These are phyloP conservation scores for Alloscopus bannaensis DNA, from an alignment of 2,888 invertebrate species.

Conservation along the genomic window DNA sequence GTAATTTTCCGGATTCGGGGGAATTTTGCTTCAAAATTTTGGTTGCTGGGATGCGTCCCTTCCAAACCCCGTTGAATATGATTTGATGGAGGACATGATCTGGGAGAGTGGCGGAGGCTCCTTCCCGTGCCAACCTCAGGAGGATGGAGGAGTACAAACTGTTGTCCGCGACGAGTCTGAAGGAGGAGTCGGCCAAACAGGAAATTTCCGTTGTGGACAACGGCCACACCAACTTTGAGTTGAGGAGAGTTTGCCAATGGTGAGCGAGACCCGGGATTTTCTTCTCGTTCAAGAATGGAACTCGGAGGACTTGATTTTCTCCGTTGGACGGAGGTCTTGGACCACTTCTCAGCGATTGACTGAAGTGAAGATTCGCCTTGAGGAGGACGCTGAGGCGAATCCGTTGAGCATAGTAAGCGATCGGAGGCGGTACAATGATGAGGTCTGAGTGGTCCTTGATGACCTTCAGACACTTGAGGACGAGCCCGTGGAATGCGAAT, in stretches of 20 bases:
- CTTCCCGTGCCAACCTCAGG: neutral
- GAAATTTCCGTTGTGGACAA: slow-evolving; percentile 7
- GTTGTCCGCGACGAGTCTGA: too few relatives aligned
- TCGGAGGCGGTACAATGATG: neutral
- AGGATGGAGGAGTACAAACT: too few relatives aligned
- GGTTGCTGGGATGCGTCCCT: neutral
- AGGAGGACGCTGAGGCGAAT: neutral
- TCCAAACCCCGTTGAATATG: slow-evolving; percentile 23
- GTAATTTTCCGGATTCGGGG: too few relatives aligned
- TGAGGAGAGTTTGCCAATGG: neutral
- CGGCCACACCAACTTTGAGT: slow-evolving; percentile 10
- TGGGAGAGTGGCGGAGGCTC: neutral
- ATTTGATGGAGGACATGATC: neutral
- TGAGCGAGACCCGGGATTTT: neutral
- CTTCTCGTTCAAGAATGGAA: slow-evolving; percentile 21
- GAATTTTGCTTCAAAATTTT: neutral
- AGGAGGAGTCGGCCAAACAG: slow-evolving; percentile 9
- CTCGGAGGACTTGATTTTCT: neutral
- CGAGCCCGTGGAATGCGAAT: slow-evolving; percentile 5
- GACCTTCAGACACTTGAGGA: slow-evolving; percentile 9
- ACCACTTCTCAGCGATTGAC: neutral
- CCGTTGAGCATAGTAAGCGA: neutral
- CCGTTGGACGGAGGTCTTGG: too few relatives aligned
- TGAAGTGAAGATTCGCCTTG: slow-evolving; percentile 15
- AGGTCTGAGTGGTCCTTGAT: neutral